A percentile compares a stretch with the other conserved stretches of the same genome.
Conservation (phyloP, 1,140 invertebrate genomes). For the Scaptodrosophila lebanonensis region DNA sequence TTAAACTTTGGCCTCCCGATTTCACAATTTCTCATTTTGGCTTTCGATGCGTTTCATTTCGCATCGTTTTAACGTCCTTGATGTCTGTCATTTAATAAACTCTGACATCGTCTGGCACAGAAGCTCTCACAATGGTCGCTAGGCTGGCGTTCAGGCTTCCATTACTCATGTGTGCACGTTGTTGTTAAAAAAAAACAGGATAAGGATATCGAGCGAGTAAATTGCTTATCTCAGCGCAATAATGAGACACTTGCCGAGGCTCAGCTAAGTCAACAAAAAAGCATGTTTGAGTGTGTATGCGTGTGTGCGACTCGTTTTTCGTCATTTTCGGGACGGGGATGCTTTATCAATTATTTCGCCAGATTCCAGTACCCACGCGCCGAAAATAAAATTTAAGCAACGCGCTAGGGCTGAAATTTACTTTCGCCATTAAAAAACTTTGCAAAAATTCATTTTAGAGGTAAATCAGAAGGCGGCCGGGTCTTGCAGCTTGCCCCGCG, state of each 20-base stretch:
- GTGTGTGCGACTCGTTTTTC: slow-evolving; percentile 26
- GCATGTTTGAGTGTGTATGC: slow-evolving; percentile 11
- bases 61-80: slow-evolving; percentile 38
- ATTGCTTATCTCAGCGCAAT: slow-evolving; percentile 64
- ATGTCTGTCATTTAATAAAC: slow-evolving; percentile 22
- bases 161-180: slow-evolving; percentile 5
- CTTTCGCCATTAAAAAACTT: no score
- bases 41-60: slow-evolving; percentile 29
- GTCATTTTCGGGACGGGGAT: neutral
- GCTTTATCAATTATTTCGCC: slow-evolving; percentile 56
- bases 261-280: neutral
- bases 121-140: neutral
- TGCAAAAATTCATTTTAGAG: no score
- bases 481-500: no score
- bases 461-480: no score
- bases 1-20: slow-evolving; percentile 37
- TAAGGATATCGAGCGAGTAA: slow-evolving; percentile 63
- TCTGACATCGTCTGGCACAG: slow-evolving; percentile 32
- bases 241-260: slow-evolving; percentile 39
- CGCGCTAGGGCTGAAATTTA: no score
- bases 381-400: no score
- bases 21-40: slow-evolving; percentile 4
- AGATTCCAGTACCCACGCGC: slow-evolving; percentile 30
- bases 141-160: neutral
- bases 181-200: slow-evolving; percentile 33